Evolutionary conservation across 2,113 vertebrate species (phyloP).

Genomic region (Actenoides lindsayi): DNA sequence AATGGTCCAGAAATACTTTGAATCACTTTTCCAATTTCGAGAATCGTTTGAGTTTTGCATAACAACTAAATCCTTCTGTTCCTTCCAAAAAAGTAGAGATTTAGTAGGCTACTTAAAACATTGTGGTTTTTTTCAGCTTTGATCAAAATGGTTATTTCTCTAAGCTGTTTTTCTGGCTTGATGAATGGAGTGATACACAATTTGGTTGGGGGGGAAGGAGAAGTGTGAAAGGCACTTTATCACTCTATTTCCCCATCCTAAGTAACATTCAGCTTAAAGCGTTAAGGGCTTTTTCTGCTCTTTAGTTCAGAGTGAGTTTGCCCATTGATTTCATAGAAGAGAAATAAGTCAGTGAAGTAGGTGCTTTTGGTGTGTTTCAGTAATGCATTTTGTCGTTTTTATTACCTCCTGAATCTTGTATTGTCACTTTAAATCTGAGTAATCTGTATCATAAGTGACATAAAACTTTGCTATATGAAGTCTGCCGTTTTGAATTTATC

Average conservation of each 20-base stretch:
- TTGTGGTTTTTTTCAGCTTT: not conserved
- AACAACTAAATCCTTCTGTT: not conserved
- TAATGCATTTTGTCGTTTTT: constrained; percentile 40
- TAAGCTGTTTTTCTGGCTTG: not conserved
- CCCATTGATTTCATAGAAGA: not conserved
- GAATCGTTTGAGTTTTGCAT: not conserved
- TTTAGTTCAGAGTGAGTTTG: not conserved
- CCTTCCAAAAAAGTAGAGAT: not conserved
- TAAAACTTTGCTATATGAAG: constrained; percentile 36
- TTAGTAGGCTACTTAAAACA: not conserved
- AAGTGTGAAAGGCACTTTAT: not conserved
- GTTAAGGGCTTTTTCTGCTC: not conserved
- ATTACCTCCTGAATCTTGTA: constrained; percentile 7
- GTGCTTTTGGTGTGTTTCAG: not conserved
- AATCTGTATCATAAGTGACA: constrained; percentile 31
- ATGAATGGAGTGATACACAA: not conserved
- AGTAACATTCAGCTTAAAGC: not conserved
- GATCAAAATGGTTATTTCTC: not conserved
- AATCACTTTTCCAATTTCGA: not conserved
- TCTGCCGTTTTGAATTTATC: constrained; percentile 50
- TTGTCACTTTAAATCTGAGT: constrained; percentile 43
- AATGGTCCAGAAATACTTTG: not conserved
- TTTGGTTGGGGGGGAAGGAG: not conserved
- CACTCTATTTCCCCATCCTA: not conserved
- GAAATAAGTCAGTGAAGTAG: not conserved